These are phyloP conservation scores for Melopsittacus undulatus DNA, from an alignment of 2,797 vertebrate genomes.

Conservation along the genomic window DNA sequence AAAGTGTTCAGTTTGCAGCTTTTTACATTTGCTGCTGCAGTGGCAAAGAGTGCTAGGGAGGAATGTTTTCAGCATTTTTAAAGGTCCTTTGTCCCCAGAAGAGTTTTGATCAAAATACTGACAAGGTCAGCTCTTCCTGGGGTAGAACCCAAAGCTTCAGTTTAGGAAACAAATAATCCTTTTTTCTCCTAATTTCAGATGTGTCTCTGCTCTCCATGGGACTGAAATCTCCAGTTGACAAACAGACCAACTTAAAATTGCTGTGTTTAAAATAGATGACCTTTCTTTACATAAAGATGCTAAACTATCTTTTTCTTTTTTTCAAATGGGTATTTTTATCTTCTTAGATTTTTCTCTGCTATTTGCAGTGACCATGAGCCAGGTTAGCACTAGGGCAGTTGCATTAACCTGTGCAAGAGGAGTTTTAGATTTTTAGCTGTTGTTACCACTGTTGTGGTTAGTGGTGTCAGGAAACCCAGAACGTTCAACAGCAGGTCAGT, in stretches of 20 bases:
- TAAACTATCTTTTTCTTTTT: constrained; percentile 39
- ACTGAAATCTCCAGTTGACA: constrained; percentile 70
- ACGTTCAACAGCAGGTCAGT: neutral
- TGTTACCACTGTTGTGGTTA: constrained; percentile 41
- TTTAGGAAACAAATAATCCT: constrained; percentile 75
- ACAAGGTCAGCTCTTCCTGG: constrained; percentile 78
- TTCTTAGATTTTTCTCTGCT: constrained; percentile 65
- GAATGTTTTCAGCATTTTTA: constrained; percentile 47
- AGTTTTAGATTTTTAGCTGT: constrained; percentile 37
- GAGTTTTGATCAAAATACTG: constrained; percentile 79
- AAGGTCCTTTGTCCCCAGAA: constrained; percentile 60
- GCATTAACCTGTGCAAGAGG: constrained; percentile 25
- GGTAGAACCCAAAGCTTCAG: constrained; percentile 62
- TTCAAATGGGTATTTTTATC: constrained; percentile 56
- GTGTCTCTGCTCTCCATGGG: constrained; percentile 56
- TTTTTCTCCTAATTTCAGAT: constrained; percentile 78
- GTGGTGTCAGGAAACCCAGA: neutral
- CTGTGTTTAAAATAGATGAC: constrained; percentile 75
- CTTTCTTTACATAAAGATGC: constrained; percentile 55
- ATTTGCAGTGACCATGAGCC: constrained; percentile 70
- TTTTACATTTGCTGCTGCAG: neutral
- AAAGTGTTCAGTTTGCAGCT: neutral
- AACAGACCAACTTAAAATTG: constrained; percentile 68
- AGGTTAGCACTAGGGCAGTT: constrained; percentile 70
- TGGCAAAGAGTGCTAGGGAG: neutral